Base-by-base conservation (phyloP, 1,140 invertebrate genomes). In the Eueides isabella region DNA sequence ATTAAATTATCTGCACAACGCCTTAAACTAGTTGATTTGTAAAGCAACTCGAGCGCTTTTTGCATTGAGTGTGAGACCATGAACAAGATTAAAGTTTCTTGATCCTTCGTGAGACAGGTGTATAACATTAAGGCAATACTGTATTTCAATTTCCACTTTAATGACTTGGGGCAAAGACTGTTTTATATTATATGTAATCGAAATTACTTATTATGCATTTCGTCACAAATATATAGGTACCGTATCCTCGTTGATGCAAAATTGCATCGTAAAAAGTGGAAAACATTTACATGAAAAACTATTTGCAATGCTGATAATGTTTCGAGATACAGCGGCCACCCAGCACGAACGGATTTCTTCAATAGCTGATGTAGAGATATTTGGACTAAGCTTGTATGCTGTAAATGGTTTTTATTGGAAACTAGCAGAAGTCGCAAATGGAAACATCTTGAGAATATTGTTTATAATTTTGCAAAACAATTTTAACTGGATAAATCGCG, bases 71-170 rank as follows among this genome's bases (percentile, higher is more conserved):
- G 68, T 80, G 74, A 71, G 65, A 67, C 68, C 76, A 70, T 78
- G 79, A 78, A 74, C 72, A 44, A 72, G 77, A 75, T 73, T 79
- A 78, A 72, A 85, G 88, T 90, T 86, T 84, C 85, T 87, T 89
- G 85, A 89, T 91, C 85, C 85, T 84, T 81, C 74, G 65, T 75
- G 66, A 85, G 81, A 88, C 88, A 90, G 87, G 88, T 90, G 87
- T 82, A 86, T 77, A 80, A 72, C 68, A 77, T 74, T 74, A 74
- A 77, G 64, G 29, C 31, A 9, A 69, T 66, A 48, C 67, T 75
- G 19, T 74, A 76, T 74, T 65, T 23, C 64, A 88, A 80, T 77
- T 77, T 71, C 63, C 76, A 71, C 70, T 75, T 80, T 83, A 78
- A 70, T 35, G 7, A 61, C 31, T 71, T 69, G 69, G 26, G 72